Evolutionary conservation across 1,140 invertebrate genomes (phyloP).

Genomic region (Paraescarpia echinospica): DNA sequence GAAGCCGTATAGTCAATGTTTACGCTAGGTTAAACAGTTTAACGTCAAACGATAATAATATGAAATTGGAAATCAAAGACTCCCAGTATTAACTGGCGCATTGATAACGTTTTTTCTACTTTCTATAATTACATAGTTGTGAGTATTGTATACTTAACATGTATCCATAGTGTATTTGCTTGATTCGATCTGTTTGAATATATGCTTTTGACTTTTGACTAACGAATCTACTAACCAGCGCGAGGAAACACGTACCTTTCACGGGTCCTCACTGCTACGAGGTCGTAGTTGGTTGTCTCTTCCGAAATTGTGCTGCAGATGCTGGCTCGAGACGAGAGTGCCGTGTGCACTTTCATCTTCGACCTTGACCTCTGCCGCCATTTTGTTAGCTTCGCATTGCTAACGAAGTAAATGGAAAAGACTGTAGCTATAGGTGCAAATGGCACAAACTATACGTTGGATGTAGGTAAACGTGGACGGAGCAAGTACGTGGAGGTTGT

Average conservation of each 20-base stretch:
- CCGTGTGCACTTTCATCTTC: background rate
- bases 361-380: background rate
- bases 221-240: background rate
- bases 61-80: too few relatives aligned
- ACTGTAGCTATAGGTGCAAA: background rate
- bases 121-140: too few relatives aligned
- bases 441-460: background rate
- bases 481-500: too few relatives aligned
- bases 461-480: background rate
- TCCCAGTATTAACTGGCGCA: too few relatives aligned
- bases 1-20: too few relatives aligned
- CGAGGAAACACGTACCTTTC: background rate
- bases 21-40: too few relatives aligned
- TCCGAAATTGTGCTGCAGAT: background rate
- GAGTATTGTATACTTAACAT: too few relatives aligned
- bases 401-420: background rate
- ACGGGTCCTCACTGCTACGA: background rate
- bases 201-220: too few relatives aligned
- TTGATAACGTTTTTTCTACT: too few relatives aligned
- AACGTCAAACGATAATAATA: too few relatives aligned
- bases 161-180: too few relatives aligned
- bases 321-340: background rate
- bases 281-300: background rate
- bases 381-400: background rate
- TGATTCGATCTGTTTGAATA: too few relatives aligned